Evolutionary conservation across 2,113 vertebrate genomes (phyloP), one percentile per base, ranked within the genome.

Genomic region (Chloropsis hardwickii): DNA sequence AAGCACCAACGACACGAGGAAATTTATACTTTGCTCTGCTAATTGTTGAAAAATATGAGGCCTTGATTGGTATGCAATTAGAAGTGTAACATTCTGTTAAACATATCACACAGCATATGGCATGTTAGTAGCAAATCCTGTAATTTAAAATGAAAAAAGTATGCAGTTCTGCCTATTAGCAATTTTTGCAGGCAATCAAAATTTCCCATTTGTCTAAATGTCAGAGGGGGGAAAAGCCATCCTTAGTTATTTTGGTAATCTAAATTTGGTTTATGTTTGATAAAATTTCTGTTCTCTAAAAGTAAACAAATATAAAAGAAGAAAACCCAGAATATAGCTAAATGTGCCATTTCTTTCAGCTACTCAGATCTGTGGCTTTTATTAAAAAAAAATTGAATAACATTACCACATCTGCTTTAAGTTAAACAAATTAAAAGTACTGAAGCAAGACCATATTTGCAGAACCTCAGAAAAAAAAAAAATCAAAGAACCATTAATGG

Each of bases 71-170:
- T 95, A 94, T 92, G 95, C 95, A 97, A 96, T 97, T 97, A 97
- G 91, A 95, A 96, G 91, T 74, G 92, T 95, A 94, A 95, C 96
- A 96, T 96, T 96, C 96, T 97, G 96, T 97, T 96, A 92, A 95
- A 95, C 95, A 89, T 97, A 97, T 94, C 95, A 95, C 92, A 87
- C 89, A 95, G 86, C 96, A 95, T 96, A 96, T 97, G 96, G 95
- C 83, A 86, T 79, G 92, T 94, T 89, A 91, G 95, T 84, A 96
- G 89, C 95, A 91, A 94, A 96, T 94, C 64, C 92, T 95, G 81
- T 94, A 86, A 97, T 95, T 95, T 91, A 56, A 95, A 95, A 91
- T 84, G 80, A 86, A 92, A 91, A 84, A 82, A 78, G 17, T 51
- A 31, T 74, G 35, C 66, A 81, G 77, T 71, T 88, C 69, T 95